Conservation (phyloP, 2,113 vertebrate genomes). For the Podiceps cristatus region DNA sequence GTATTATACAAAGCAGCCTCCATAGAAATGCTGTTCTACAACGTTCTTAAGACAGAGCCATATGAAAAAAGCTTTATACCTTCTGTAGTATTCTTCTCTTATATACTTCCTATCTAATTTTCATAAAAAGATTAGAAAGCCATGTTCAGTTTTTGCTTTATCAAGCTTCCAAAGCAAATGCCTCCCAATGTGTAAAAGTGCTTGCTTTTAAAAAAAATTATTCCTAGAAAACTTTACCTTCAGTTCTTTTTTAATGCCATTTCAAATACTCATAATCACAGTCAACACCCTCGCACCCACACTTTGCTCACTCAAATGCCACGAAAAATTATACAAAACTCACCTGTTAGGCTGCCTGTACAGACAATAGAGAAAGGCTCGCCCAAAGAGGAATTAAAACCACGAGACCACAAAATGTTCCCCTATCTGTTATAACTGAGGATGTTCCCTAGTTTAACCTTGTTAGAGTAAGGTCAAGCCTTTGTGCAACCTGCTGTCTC, state of each 20-base stretch:
- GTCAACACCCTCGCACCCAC: background rate
- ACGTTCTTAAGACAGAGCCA: background rate
- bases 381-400: background rate
- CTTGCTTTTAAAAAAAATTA: background rate
- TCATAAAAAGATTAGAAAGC: background rate
- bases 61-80: background rate
- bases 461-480: background rate
- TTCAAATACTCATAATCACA: background rate
- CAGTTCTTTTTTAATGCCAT: background rate
- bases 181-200: background rate
- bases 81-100: background rate
- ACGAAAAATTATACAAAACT: background rate
- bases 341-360: background rate
- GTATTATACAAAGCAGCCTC: background rate
- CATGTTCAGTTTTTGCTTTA: background rate
- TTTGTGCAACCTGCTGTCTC: background rate
- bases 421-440: background rate
- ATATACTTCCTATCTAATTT: background rate
- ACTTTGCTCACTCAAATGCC: background rate
- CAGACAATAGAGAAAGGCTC: background rate
- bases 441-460: background rate
- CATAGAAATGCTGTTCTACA: background rate
- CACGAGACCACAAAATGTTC: background rate
- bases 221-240: background rate
- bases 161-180: background rate